Evolutionary conservation across 2,888 invertebrate species (phyloP).

Genomic region (Pristionchus maxplancki): DNA sequence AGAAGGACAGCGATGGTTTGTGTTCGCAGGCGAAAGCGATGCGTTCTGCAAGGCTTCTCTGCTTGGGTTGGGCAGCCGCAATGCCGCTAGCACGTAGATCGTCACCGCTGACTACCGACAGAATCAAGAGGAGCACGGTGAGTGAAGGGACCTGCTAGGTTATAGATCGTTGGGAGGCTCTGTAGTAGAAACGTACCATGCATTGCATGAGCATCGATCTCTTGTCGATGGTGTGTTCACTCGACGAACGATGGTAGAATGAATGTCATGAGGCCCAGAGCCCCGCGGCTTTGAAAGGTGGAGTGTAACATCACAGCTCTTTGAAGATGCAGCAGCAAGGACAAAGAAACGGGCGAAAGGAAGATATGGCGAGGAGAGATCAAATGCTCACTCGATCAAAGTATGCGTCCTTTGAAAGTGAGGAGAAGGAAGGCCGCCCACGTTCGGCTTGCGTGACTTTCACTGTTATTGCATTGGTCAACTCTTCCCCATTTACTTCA

Average conservation of each 20-base stretch:
- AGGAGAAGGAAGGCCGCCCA: background rate
- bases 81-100: background rate
- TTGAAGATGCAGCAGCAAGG: background rate
- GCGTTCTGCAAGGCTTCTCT: background rate
- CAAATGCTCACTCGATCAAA: background rate
- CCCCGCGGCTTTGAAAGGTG: background rate
- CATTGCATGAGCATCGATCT: too few species aligned
- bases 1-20: slow-evolving; percentile 4
- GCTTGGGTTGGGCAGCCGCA: background rate
- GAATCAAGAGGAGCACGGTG: background rate
- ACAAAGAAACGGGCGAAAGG: background rate
- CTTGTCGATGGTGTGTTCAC: too few species aligned
- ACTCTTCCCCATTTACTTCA: too few species aligned
- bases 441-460: background rate
- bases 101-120: too few species aligned
- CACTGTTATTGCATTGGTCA: background rate
- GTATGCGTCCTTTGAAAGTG: background rate
- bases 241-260: too few species aligned
- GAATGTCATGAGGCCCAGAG: background rate
- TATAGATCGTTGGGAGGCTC: too few species aligned
- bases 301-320: background rate
- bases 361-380: background rate
- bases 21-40: slow-evolving; percentile 7
- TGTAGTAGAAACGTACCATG: too few species aligned
- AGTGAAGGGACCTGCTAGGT: too few species aligned